Percentiles rank a stretch among this genome's conserved stretches.
phyloP scores from a whole-genome alignment of 1,140 invertebrate species.

The Popillia japonica region DNA sequence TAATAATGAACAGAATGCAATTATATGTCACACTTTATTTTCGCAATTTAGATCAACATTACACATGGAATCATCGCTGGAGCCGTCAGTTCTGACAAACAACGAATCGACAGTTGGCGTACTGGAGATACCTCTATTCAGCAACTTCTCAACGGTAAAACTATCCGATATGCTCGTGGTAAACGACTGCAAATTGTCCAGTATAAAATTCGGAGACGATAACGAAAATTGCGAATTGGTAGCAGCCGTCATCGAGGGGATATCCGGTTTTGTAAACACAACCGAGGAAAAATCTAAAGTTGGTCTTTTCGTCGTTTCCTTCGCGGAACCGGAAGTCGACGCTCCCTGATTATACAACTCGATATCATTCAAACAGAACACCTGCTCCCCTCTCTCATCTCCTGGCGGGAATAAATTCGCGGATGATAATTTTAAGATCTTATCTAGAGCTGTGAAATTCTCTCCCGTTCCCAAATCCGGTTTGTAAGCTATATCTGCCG shows the following conservation, averaged over 20 bases:
- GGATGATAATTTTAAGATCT: background rate
- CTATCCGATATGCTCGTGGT: background rate
- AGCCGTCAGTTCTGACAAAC: background rate
- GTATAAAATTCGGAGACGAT: background rate
- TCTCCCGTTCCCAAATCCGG: slow-evolving; percentile 14
- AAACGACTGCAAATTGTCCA: background rate
- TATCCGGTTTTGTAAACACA: background rate
- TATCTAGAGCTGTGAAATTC: background rate
- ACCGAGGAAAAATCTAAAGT: background rate
- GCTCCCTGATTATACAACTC: background rate
- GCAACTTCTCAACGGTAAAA: background rate
- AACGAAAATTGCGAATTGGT: no score
- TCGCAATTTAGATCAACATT: background rate
- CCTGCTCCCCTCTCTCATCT: background rate
- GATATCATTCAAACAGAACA: background rate
- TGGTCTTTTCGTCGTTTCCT: background rate
- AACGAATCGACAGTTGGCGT: background rate
- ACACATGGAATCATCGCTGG: background rate
- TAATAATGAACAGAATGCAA: no score
- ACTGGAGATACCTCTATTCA: background rate
- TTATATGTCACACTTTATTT: slow-evolving; percentile 2
- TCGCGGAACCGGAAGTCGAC: background rate
- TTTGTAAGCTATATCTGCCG: background rate
- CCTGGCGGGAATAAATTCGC: background rate
- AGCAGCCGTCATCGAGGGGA: background rate